Base-by-base conservation (phyloP, 2,888 invertebrate species). In the Nomada hirtipes region DNA sequence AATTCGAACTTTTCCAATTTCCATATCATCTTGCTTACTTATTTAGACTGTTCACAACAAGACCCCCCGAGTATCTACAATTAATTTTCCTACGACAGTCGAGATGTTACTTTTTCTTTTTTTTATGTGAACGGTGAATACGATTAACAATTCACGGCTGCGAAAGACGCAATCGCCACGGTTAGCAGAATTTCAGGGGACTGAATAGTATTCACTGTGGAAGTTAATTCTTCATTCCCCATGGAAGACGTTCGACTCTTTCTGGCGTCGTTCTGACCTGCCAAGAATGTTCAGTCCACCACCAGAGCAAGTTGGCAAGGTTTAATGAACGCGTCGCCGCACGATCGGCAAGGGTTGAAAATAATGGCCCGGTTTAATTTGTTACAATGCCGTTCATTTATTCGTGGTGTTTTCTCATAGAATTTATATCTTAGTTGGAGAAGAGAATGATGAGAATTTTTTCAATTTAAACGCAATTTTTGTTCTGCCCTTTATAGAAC, bases 251-350 rank as follows among this genome's bases (percentile, higher is more conserved):
- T 36, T 57, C 18, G 52, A 53, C 44, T 61, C 61, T 71, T 71
- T 67, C 53, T 61, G 47, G 13, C 36, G 7, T 44, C 44, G 60
- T 60, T 18, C 65, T 53, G 60, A 74, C 75, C 65, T 75, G 78
- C 67, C 67, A 68, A 68, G 78, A 78, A 75, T 75, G 53, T 7
- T 61, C n/a, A 11, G 20, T 20, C 42, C 42, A 15, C 36, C 55
- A 29, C 15, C 55, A n/a, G 15, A 42, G 50, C 53, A 15, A 47
- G 44, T 29, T 70, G 36, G 70, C 69, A 44, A 50, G 23, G 60
- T 79, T 76, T 71, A 70, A 65, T 15, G 64, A 50, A 75, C 74
- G 75, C 47, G 47, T 13, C 53, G 44, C 42, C n/a, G 36, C 15
- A n/a, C 61, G 61, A 53, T 47, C 36, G 47, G 11, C 23, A 26